Evolutionary conservation across 2,888 invertebrate genomes (phyloP), one percentile per base, ranked within the genome.

Genomic region (Halictus ligatus): DNA sequence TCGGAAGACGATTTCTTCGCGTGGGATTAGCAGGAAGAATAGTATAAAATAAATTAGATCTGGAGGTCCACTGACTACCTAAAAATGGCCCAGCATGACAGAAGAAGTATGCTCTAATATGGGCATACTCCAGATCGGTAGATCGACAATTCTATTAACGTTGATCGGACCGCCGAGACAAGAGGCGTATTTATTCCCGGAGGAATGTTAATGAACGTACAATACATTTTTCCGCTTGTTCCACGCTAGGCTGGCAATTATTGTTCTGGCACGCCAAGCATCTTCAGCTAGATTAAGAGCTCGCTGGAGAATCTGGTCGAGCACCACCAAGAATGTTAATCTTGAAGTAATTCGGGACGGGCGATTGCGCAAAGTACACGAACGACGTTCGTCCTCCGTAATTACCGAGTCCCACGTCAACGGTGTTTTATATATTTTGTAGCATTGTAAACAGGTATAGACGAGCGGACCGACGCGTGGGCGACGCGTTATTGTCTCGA

Each of bases 381-480:
- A 78, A 82, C 81, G 69, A 18, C 60, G 80, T 71, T 78, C 69
- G 69, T 74, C 67, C 80, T 84, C 83, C 74, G 78, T 85, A 90
- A 90, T 89, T 90, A 90, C 67, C 69, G 46, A 88, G 83, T 85
- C 90, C 81, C 83, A 72, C 78, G 83, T 83, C 81, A 81, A 43
- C 72, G 82, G 74, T 35, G 35, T 89, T 81, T 81, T 10, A 21
- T 54, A 54, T 83, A 67, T 78, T 88, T 81, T 75, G 84, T 50
- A 73, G 78, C 85, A 82, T 86, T 77, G 81, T 78, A 69, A 86
- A 84, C 85, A 79, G 78, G 58, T 10, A 54, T 64, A 64, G 50
- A 78, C 72, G 86, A 80, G 64, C 29, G 13, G 78, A 71, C 79
- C 84, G 12, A 50, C 60, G 58, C 75, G 90, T 88, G 78, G 90